Evolutionary conservation across 2,113 vertebrate genomes (phyloP), one percentile per base, ranked within the genome.

Genomic region (Bambusicola thoracicus): DNA sequence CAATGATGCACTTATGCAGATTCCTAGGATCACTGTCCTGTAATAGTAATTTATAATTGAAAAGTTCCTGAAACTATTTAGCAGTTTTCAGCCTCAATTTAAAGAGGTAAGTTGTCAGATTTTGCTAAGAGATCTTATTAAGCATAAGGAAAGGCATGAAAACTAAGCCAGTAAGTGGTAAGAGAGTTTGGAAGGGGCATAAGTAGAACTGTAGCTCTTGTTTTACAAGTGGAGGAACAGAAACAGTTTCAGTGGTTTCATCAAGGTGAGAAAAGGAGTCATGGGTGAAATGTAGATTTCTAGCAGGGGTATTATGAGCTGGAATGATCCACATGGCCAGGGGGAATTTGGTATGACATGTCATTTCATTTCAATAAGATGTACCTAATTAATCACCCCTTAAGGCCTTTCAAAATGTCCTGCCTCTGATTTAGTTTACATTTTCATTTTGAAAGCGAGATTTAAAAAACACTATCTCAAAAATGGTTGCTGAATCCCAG

Each of bases 291-390:
- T 24, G 44, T 82, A 72, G 53, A 59, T 67, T 77, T 8, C 1
- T 68, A 89, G n/a, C 48, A 40, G 55, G 53, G 8, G 27, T 62
- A n/a, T 77, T 85, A 72, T 2, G 4, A 63, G 61, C 24, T 86
- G 49, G 49, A 63, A 86, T 32, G 56, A 89, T 53, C 67, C 61
- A 79, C 17, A 18, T 19, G 38, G 41, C 34, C 43, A 21, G 20
- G 12, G 34, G 34, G 29, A 88, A 77, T 87, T 70, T 85, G 72
- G 25, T 41, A 74, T 61, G 41, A 89, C 85, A 93, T 77, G 11
- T 36, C 66, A 34, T 76, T 93, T 92, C 8, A 49, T 92, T 94
- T 92, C 74, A 85, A 6, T 38, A 85, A 19, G 41, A 63, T 77
- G 85, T 92, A 38, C 12, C 44, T 85, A 85, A 73, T 88, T 93